Evolutionary conservation across 1,140 invertebrate species (phyloP), one percentile per base, ranked within the genome.

Genomic region (Trichonephila clavata): DNA sequence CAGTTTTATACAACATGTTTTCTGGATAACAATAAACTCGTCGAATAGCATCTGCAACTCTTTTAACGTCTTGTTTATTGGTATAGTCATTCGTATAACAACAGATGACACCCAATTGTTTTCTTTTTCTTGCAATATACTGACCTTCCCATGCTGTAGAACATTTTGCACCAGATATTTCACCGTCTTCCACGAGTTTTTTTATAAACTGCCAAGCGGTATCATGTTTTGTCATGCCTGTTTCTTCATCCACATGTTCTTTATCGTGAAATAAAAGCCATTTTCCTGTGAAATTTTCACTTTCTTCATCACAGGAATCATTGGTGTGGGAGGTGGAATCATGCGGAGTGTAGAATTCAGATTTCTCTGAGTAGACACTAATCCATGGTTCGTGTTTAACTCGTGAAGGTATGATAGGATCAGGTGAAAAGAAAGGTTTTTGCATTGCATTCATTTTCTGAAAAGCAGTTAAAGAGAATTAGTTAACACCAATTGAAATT

Each of bases 41-140:
- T 63, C 90, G 90, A 83, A 91, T 91, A 1, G 90, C 77, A 43
- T 65, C 80, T 27, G 27, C 90, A 63, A 80, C 60, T 65, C 50
- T 83, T 27, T 83, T 83, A 21, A 84, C 80, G 7, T 50, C 20
- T 14, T 13, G 18, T n/a, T 91, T 91, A 32, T 91, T 18, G 1
- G 5, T 63, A 50, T 65, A 91, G 24, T 84, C 80, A 16, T 50
- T 2, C 21, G 90, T 83, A 27, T 91, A 91, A 27, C 90, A 91
- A 43, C 90, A 91, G n/a, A 91, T 91, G 2, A 91, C 27, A 39
- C 90, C 80, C 21, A 18, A 32, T 4, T n/a, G 0, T 4, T 0
- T n/a, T n/a, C n/a, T n/a, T n/a, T n/a, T n/a, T n/a, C n/a, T n/a
- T n/a, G n/a, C n/a, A n/a, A n/a, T n/a, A n/a, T n/a, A n/a, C n/a